These are phyloP conservation scores for Strigops habroptila DNA, from an alignment of 2,113 vertebrate genomes.

Conservation along the genomic window DNA sequence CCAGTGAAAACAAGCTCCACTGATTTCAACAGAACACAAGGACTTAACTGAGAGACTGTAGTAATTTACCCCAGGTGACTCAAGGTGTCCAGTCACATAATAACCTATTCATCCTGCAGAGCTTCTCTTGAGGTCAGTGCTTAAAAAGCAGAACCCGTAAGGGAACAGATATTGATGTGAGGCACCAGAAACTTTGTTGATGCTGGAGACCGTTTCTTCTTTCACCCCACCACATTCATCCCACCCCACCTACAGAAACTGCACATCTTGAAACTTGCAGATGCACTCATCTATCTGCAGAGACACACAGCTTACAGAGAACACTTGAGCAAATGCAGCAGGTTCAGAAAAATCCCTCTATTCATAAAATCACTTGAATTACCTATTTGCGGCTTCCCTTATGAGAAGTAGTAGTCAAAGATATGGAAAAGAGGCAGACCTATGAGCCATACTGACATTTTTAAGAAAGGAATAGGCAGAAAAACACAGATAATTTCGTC, in stretches of 20 bases:
- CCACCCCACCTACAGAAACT: conserved; percentile 7
- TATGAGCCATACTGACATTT: background rate
- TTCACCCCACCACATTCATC: background rate
- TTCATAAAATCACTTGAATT: conserved; percentile 1
- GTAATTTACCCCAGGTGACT: background rate
- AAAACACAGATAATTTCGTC: background rate
- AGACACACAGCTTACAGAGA: background rate
- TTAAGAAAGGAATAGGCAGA: background rate
- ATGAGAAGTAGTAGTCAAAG: background rate
- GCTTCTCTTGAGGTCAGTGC: background rate
- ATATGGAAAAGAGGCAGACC: background rate
- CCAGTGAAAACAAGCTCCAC: background rate
- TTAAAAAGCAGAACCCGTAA: background rate
- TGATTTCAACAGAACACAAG: background rate
- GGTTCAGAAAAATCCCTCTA: conserved; percentile 16
- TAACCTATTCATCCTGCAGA: background rate
- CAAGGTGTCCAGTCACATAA: background rate
- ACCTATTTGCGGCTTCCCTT: background rate
- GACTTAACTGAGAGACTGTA: background rate
- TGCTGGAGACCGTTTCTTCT: background rate
- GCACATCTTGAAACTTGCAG: conserved; percentile 44
- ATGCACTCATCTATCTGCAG: background rate
- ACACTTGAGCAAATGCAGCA: background rate
- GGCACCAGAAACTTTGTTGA: background rate
- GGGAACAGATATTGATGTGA: background rate